phyloP scores from a whole-genome alignment of 2,888 invertebrate genomes.

The Acanthacorydalis orientalis region DNA sequence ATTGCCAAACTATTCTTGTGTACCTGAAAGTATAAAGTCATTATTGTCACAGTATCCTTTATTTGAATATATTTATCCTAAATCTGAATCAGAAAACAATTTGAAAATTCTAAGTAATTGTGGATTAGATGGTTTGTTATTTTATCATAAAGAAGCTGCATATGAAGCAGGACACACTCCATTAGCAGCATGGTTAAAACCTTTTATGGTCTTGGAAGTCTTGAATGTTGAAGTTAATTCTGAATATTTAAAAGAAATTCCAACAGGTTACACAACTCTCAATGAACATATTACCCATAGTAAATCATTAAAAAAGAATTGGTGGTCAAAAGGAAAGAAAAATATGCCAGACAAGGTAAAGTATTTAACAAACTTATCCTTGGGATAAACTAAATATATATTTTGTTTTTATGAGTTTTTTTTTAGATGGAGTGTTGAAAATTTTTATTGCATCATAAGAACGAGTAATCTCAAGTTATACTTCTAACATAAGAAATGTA shows the following conservation, averaged over 20 bases:
- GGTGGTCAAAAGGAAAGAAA: constrained; percentile 8
- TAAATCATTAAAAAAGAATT: constrained; percentile 17
- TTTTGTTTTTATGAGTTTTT: no score
- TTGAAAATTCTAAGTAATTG: constrained; percentile 9
- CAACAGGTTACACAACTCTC: constrained; percentile 32
- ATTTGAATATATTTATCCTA: not conserved
- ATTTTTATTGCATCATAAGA: no score
- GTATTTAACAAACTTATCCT: not conserved
- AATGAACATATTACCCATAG: constrained; percentile 31
- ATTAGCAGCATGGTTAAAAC: constrained; percentile 80
- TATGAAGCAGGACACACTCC: constrained; percentile 72
- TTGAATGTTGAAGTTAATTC: constrained; percentile 32
- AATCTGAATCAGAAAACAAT: constrained; percentile 7
- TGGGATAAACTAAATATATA: no score
- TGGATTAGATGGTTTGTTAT: constrained; percentile 69
- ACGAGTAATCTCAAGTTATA: no score
- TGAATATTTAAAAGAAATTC: constrained; percentile 26
- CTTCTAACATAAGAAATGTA: no score
- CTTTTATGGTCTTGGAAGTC: constrained; percentile 74
- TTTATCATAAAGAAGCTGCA: constrained; percentile 71
- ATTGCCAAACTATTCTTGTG: constrained; percentile 32
- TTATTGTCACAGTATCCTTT: constrained; percentile 24
- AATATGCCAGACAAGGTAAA: not conserved
- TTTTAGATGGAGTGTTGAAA: no score
- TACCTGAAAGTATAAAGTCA: constrained; percentile 26